phyloP scores from a whole-genome alignment of 2,113 vertebrate species.

The Heptranchias perlo region DNA sequence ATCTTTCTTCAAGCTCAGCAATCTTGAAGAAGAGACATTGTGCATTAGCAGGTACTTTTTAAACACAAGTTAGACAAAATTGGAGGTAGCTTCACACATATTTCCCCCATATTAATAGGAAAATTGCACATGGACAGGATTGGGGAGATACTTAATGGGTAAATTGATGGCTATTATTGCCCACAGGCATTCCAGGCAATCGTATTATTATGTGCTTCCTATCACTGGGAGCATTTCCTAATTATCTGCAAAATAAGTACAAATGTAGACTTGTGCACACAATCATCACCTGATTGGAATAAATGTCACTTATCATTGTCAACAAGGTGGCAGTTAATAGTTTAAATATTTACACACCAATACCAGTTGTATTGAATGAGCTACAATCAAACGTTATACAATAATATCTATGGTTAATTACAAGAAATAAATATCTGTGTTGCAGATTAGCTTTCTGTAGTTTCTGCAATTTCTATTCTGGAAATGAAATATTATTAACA shows the following conservation, averaged over 20 bases:
- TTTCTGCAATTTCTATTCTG: neutral
- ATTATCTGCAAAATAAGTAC: conserved; percentile 14
- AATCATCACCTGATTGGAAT: neutral
- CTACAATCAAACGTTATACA: conserved; percentile 1
- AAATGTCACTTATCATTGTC: neutral
- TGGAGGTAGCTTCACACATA: neutral
- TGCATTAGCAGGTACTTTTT: neutral
- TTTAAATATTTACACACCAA: conserved; percentile 19
- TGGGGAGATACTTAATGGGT: neutral
- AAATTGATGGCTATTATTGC: neutral
- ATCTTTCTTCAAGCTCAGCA: neutral
- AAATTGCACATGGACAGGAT: neutral
- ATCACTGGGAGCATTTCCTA: neutral
- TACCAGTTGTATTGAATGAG: neutral
- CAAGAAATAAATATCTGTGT: conserved; percentile 6
- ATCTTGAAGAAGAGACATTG: neutral
- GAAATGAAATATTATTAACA: neutral
- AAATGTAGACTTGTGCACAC: neutral
- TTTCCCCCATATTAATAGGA: neutral
- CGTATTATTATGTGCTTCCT: neutral
- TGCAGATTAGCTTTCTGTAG: neutral
- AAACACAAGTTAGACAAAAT: neutral
- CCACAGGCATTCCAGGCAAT: neutral
- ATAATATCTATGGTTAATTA: conserved; percentile 5
- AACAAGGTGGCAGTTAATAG: neutral